Conservation (phyloP, 1,140 invertebrate species). For the Lysiphlebus fabarum region DNA sequence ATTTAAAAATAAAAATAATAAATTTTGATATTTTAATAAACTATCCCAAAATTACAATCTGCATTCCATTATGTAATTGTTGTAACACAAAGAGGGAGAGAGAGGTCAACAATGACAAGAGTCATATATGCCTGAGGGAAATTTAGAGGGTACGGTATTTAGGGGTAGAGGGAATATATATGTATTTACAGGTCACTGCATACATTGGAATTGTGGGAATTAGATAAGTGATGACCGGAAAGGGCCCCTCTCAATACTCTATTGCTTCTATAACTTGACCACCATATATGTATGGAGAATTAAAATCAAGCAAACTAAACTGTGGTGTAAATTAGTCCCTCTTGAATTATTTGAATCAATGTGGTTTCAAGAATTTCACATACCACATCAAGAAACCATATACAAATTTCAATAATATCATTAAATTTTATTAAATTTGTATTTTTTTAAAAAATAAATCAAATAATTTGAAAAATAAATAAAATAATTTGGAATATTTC, state of each 20-base stretch:
- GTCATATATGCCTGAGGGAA: background rate
- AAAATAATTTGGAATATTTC: no score
- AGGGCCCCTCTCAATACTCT: conserved; percentile 15
- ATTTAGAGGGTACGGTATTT: background rate
- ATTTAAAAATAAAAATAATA: no score
- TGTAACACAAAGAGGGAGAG: conserved; percentile 31
- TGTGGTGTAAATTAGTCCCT: conserved; percentile 22
- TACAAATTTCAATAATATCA: no score
- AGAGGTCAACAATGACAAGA: background rate
- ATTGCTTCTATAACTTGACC: conserved; percentile 26
- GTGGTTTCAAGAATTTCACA: no score
- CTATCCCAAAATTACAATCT: conserved; percentile 39
- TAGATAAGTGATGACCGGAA: conserved; percentile 31
- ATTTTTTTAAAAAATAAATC: no score
- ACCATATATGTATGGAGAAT: conserved; percentile 3
- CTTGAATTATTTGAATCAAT: conserved; percentile 19
- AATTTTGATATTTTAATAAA: no score
- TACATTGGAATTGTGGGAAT: conserved; percentile 16
- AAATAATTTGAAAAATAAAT: conserved; percentile 2
- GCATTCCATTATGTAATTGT: conserved; percentile 49
- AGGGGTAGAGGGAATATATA: conserved; percentile 23
- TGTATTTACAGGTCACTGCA: conserved; percentile 31
- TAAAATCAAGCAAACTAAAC: conserved; percentile 7
- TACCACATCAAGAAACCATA: no score
- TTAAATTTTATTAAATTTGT: no score